Evolutionary conservation across 2,113 vertebrate genomes (phyloP), one percentile per base, ranked within the genome.

Genomic region (Patagioenas fasciata): DNA sequence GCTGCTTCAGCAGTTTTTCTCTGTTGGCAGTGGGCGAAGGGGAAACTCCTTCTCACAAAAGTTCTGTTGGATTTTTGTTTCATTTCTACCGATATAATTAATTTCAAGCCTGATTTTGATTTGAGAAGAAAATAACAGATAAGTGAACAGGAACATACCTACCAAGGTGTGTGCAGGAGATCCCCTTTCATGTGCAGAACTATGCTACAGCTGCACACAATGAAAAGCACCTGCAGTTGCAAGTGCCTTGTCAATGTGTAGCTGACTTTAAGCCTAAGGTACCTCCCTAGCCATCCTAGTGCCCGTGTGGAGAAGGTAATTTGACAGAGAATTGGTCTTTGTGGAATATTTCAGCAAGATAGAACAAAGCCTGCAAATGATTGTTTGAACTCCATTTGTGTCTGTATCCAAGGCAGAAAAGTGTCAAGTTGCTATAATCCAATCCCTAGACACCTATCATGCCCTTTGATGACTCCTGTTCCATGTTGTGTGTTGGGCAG

Each of bases 161-260:
- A 26, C 12, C 36, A 11, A 40, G 34, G 36, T 32, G 2, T 18
- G 65, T 91, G 19, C 51, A 57, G 21, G 9, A 73, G 23, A 3
- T 19, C 11, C 1, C 3, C 32, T 60, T 88, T 65, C 65, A 54
- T 21, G 6, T 25, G 74, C 8, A 71, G 26, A 79, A 67, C 34
- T 32, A 26, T 82, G 24, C 7, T 91, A 21, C 8, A 60, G 34
- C 23, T 81, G 20, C 14, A 64, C 14, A 18, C 23, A n/a, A 15
- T 18, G n/a, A 91, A 29, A 3, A 34, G 0, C 6, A 64, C 11
- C 2, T 50, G 26, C 7, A 51, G 51, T 15, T 71, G 17, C 29
- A 71, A 75, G 5, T 6, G 2, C 6, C 13, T 3, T 47, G 23
- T 47, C 13, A 74, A 20, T 4, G 0, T n/a, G 36, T 13, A 31